These are phyloP conservation scores for Mesopsocus fuscifrons DNA, from an alignment of 2,888 invertebrate species.

Conservation along the genomic window DNA sequence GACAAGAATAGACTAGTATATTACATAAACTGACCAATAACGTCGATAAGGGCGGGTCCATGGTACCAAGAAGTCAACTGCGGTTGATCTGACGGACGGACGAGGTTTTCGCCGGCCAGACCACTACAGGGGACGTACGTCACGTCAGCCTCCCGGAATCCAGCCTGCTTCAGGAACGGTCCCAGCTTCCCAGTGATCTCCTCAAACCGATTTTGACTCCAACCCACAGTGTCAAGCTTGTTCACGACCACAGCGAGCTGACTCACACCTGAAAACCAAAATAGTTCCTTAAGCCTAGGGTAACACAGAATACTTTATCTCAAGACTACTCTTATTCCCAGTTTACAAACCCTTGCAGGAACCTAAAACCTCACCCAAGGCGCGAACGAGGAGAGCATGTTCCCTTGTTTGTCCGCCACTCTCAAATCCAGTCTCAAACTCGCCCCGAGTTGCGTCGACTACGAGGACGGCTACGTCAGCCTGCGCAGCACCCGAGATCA, in stretches of 20 bases:
- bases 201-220: conserved; percentile 78
- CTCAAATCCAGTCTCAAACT: conserved; percentile 98
- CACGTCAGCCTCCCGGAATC: conserved; percentile 73
- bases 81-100: conserved; percentile 44
- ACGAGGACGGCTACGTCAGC: conserved; percentile 95
- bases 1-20: background rate
- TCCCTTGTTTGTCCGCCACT: conserved; percentile 95
- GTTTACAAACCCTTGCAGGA: too few relatives aligned
- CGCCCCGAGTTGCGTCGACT: conserved; percentile 88
- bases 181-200: conserved; percentile 73
- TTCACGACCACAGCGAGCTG: conserved; percentile 92
- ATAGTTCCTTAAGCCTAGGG: background rate
- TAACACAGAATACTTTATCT: conserved; percentile 26
- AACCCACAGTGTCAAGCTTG: conserved; percentile 89
- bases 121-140: conserved; percentile 91
- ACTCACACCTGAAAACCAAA: conserved; percentile 49
- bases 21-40: conserved; percentile 42
- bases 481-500: conserved; percentile 97
- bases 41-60: conserved; percentile 66
- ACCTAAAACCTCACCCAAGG: too few relatives aligned
- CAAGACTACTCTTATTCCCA: too few relatives aligned
- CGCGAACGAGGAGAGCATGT: conserved; percentile 83
- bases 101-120: conserved; percentile 84
- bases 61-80: conserved; percentile 46
- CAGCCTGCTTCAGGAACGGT: conserved; percentile 72